Conservation (phyloP, 2,797 vertebrate genomes). For the Thripadectes ignobilis region DNA sequence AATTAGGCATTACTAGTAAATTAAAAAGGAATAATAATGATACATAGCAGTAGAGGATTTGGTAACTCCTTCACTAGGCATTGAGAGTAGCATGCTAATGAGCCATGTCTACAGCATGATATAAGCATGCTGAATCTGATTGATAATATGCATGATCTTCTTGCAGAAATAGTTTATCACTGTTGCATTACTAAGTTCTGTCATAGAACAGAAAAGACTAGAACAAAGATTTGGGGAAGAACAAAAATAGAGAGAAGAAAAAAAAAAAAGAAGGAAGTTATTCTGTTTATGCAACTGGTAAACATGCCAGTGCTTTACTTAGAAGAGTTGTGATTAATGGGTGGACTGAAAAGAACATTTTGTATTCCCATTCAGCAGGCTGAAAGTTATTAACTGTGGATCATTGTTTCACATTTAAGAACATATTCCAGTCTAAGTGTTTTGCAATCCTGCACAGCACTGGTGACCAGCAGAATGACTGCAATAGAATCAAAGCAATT, state of each 20-base stretch:
- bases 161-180: not conserved
- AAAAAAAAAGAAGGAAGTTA: not conserved
- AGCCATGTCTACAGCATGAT: not conserved
- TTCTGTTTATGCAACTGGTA: not conserved
- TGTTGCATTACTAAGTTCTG: not conserved
- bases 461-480: not conserved
- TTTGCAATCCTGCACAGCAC: not conserved
- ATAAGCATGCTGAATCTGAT: not conserved
- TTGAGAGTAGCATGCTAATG: slow-evolving; percentile 15
- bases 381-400: not conserved
- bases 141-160: not conserved
- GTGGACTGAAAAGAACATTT: not conserved
- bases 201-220: not conserved
- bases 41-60: not conserved
- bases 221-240: not conserved
- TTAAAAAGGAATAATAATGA: slow-evolving; percentile 7
- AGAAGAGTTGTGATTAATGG: not conserved
- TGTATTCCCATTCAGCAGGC: not conserved
- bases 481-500: not conserved
- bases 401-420: not conserved
- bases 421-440: not conserved
- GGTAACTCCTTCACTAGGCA: not conserved
- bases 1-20: slow-evolving; percentile 15
- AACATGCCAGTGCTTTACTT: not conserved
- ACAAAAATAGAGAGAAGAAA: not conserved